Evolutionary conservation across 2,113 vertebrate species (phyloP), one percentile per base, ranked within the genome.

Genomic region (Sinocyclocheilus grahami): DNA sequence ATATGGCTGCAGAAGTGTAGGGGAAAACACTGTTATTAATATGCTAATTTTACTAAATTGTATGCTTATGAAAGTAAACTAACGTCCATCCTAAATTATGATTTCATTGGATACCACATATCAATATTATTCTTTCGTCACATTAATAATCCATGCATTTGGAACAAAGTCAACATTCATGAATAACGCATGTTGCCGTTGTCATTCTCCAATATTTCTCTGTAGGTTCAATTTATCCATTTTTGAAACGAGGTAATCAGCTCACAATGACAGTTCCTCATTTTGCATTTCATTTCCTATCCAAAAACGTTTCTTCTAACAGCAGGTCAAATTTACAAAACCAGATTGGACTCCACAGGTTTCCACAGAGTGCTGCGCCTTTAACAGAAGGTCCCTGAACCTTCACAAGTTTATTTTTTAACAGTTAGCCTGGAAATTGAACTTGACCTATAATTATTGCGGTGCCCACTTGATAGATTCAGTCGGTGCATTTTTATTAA

Each of bases 71-170:
- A 76, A 58, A 89, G 78, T 77, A 82, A 65, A 86, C 37, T 78
- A 86, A 89, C n/a, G 48, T 53, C 42, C 30, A 18, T 62, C 24
- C 20, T 53, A 24, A 72, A 48, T 81, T 24, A 72, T 71, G 62
- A 83, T 75, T 85, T 63, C 65, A 75, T 42, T 67, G 79, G 72
- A 80, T 65, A 62, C 72, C 51, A 39, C 75, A 87, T 86, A 86
- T 84, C 79, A 86, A 86, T 87, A 86, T 89, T 81, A 81, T 81
- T 82, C 81, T 88, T 86, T 86, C 84, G 85, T 88, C 76, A 82
- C 39, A 84, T 88, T 82, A 89, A 87, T 86, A 86, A 84, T 72
- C 81, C 77, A 88, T 84, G 58, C 60, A 88, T 86, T 82, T 18
- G 86, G 84, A 86, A 86, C 81, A 79, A 76, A 83, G 81, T 84